Conservation (phyloP, 2,888 invertebrate genomes). For the Drosophila histrio region DNA sequence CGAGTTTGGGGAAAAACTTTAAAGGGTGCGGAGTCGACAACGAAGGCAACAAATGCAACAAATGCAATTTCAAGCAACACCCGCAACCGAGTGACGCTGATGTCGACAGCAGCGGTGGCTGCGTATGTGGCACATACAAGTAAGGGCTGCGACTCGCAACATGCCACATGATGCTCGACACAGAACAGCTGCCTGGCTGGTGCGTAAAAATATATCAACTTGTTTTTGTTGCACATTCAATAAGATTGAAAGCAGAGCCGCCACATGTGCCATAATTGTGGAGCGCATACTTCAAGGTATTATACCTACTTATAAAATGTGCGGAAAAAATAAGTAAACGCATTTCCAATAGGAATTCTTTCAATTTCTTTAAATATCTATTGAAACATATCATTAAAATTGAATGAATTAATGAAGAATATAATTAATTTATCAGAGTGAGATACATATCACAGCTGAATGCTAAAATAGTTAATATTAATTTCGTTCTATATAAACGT, state of each 20-base stretch:
- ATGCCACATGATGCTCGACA: constrained; percentile 58
- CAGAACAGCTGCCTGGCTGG: constrained; percentile 56
- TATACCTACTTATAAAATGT: neutral
- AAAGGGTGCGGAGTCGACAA: neutral
- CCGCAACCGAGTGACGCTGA: neutral
- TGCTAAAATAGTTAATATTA: too few species aligned
- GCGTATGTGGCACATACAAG: neutral
- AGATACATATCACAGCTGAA: too few species aligned
- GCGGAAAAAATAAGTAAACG: neutral
- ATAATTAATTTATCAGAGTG: too few species aligned
- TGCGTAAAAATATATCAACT: constrained; percentile 68
- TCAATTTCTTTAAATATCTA: too few species aligned
- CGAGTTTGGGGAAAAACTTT: neutral
- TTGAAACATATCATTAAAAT: too few species aligned
- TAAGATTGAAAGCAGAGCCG: constrained; percentile 25
- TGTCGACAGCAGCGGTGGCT: neutral
- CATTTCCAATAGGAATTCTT: too few species aligned
- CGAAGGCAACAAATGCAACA: neutral
- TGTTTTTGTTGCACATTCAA: constrained; percentile 35
- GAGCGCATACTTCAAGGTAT: neutral
- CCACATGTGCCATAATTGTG: constrained; percentile 15
- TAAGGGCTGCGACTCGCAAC: constrained; percentile 10
- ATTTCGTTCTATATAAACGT: too few species aligned
- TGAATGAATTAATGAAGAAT: too few species aligned
- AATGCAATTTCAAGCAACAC: neutral